Percentiles rank a stretch among this genome's conserved stretches.
Conservation (phyloP, 2,113 vertebrate species). For the Poeciliopsis occidentalis region DNA sequence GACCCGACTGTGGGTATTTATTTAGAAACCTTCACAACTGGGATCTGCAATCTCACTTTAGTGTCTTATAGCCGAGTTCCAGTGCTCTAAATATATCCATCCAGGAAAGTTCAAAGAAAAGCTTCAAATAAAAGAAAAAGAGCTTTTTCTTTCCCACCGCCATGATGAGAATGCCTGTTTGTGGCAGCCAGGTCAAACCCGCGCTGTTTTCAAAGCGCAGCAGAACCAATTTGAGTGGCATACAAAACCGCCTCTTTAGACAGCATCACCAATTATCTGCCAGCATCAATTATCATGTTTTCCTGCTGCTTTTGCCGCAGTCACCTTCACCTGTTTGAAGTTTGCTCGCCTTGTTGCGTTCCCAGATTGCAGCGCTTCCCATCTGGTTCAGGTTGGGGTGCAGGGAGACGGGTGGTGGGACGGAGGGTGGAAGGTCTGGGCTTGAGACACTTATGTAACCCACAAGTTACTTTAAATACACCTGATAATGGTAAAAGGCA, state of each 20-base stretch:
- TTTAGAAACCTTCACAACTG: too few species aligned
- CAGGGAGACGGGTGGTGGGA: too few species aligned
- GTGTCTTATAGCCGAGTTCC: background rate
- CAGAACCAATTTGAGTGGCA: constrained; percentile 2
- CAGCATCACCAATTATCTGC: constrained; percentile 37
- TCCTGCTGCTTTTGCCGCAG: constrained; percentile 23
- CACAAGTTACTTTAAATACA: too few species aligned
- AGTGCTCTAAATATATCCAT: background rate
- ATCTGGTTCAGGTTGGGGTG: background rate
- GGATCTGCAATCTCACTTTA: too few species aligned
- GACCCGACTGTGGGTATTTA: too few species aligned
- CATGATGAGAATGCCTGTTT: background rate
- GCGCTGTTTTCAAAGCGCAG: background rate
- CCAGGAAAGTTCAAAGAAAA: background rate
- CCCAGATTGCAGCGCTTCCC: background rate
- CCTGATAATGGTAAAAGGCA: too few species aligned
- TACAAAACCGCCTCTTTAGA: background rate
- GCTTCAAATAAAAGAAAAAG: background rate
- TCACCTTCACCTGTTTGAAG: constrained; percentile 61
- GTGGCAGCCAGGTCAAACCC: background rate
- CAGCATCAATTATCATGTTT: constrained; percentile 21
- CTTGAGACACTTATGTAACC: constrained; percentile 42
- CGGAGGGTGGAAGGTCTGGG: background rate
- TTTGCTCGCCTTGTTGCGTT: constrained; percentile 17
- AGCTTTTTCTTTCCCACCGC: background rate